A percentile compares a stretch with the other conserved stretches of the same genome.
Conservation (phyloP, 2,888 invertebrate genomes). For the Lasioglossum marginatum region DNA sequence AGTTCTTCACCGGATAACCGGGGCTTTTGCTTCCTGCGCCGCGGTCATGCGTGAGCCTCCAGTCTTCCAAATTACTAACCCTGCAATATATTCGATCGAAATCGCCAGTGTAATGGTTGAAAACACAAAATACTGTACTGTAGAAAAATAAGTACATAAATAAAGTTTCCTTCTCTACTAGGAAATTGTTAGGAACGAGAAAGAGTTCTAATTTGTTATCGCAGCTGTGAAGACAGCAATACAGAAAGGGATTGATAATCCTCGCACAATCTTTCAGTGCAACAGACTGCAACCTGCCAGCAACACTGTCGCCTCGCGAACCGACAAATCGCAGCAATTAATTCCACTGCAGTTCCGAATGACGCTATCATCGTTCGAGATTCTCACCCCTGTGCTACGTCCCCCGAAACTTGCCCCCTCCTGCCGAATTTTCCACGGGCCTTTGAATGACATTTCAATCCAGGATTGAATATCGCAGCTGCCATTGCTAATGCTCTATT, state of each 20-base stretch:
- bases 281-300: neutral
- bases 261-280: neutral
- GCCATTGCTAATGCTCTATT: slow-evolving; percentile 79
- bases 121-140: neutral
- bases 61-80: neutral
- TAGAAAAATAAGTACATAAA: no score
- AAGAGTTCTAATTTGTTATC: neutral
- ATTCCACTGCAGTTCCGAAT: slow-evolving; percentile 71
- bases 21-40: neutral
- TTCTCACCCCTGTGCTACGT: slow-evolving; percentile 35
- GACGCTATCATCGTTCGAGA: slow-evolving; percentile 44
- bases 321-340: slow-evolving; percentile 80
- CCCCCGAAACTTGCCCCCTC: slow-evolving; percentile 10
- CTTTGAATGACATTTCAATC: slow-evolving; percentile 81
- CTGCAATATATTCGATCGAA: neutral
- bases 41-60: slow-evolving; percentile 2
- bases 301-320: slow-evolving; percentile 33
- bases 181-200: neutral
- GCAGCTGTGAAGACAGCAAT: neutral
- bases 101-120: neutral
- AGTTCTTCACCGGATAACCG: slow-evolving; percentile 69
- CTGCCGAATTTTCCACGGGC: slow-evolving; percentile 56
- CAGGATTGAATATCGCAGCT: slow-evolving; percentile 78
- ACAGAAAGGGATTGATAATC: neutral
- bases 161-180: neutral